Percentiles rank a stretch among this genome's conserved stretches.
Evolutionary conservation across 2,113 vertebrate genomes (phyloP).

Genomic region (Alexandromys fortis): DNA sequence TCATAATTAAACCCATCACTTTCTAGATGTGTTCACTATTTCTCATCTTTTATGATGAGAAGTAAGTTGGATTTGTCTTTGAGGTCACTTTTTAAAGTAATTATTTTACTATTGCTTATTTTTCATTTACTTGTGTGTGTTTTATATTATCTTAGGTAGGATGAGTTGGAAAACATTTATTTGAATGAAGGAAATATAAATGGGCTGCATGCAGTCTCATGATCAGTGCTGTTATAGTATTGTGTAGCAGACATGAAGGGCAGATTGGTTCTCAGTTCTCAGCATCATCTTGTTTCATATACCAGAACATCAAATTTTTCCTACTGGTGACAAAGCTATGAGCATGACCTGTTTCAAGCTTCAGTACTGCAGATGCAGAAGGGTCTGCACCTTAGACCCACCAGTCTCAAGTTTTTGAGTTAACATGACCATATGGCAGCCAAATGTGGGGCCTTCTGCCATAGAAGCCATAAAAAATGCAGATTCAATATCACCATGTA

Average conservation of each 20-base stretch:
- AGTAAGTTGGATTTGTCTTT: not conserved
- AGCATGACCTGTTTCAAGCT: not conserved
- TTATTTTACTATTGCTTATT: not conserved
- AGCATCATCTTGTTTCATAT: not conserved
- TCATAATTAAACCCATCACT: not conserved
- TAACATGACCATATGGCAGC: not conserved
- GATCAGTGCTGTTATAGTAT: too few species aligned
- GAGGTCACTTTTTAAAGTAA: not conserved
- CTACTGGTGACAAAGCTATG: not conserved
- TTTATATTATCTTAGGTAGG: not conserved
- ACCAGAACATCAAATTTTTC: not conserved
- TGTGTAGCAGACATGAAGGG: not conserved
- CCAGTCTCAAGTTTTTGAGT: not conserved
- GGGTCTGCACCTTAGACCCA: not conserved
- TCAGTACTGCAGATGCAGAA: not conserved
- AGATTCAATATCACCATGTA: not conserved
- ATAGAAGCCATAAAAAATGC: not conserved
- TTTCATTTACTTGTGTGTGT: not conserved
- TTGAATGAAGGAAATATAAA: not conserved
- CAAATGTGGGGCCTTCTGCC: not conserved
- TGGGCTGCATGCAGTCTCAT: fast-evolving
- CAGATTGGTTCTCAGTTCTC: not conserved
- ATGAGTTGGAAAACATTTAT: not conserved
- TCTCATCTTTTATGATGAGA: not conserved
- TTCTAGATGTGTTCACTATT: not conserved